Evolutionary conservation across 2,888 invertebrate genomes (phyloP), one percentile per base, ranked within the genome.

Genomic region (Cephus nigrinus): DNA sequence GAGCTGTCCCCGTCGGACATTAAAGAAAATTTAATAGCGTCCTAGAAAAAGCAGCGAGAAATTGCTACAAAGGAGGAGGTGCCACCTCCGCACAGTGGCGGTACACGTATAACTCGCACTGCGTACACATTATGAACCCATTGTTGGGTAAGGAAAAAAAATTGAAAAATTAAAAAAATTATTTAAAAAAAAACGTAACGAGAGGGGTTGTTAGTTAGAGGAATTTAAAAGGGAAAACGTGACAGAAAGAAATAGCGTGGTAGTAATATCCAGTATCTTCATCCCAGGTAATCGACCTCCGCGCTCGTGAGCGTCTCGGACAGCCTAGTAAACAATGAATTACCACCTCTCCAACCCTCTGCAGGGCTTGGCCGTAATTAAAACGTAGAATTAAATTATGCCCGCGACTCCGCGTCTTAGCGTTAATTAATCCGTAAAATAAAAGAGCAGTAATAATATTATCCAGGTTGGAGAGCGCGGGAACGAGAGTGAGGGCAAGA

Each of bases 381-480:
- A 83, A 85, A 83, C 80, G 78, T 55, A 76, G 75, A 86, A 82
- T 84, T 79, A 82, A 83, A 84, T 82, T 86, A 76, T 74, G 80
- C 79, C 78, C 73, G 75, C 79, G 69, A 76, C 79, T 23, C 31
- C 74, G 76, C 75, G 77, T 80, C 80, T 81, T 76, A 78, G 76
- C 82, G 79, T 85, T 85, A 84, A 86, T 85, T 86, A 83, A 84
- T 85, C 79, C 82, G 74, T 30, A 75, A 82, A 83, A 81, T 81
- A 83, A 82, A 81, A 82, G 75, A 77, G 72, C 69, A 33, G 75
- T 79, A 81, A 79, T 75, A 81, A 80, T 80, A 81, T 84, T 78
- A 82, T 81, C 77, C 74, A 69, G 73, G 40, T 69, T 76, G 36
- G 68, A 35, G 75, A 76, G 68, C 35, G 23, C 11, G 33, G 34